These are phyloP conservation scores for Pontoporia blainvillei DNA, from an alignment of 2,113 vertebrate genomes.

Conservation along the genomic window DNA sequence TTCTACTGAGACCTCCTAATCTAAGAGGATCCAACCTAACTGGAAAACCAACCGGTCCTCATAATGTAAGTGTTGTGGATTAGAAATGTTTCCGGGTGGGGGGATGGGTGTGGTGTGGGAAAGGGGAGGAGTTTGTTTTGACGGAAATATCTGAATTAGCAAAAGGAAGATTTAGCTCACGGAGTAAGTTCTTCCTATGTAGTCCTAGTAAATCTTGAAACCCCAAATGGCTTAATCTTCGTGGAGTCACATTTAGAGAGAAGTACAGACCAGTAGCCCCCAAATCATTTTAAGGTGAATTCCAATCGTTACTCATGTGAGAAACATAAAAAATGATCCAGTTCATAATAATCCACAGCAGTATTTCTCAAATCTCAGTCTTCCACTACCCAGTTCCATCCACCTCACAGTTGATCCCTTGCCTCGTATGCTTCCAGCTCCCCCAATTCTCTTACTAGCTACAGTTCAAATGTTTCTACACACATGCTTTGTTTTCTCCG, in stretches of 20 bases:
- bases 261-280: background rate
- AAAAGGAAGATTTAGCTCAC: background rate
- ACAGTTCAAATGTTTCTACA: background rate
- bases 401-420: background rate
- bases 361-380: background rate
- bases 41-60: constrained; percentile 87
- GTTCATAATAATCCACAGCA: background rate
- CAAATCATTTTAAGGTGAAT: background rate
- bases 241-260: background rate
- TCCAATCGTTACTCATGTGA: background rate
- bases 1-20: constrained; percentile 90
- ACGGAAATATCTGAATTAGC: constrained; percentile 12
- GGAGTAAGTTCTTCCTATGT: background rate
- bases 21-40: constrained; percentile 85
- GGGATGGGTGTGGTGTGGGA: background rate
- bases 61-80: constrained; percentile 84
- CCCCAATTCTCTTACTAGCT: background rate
- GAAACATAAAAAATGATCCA: background rate
- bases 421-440: background rate
- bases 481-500: background rate
- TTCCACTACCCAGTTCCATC: background rate
- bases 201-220: background rate
- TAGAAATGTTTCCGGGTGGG: background rate
- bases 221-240: background rate
- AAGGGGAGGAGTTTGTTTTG: background rate